A percentile compares a stretch with the other conserved stretches of the same genome.
Conservation (phyloP, 1,140 invertebrate species). For the Samia ricini region DNA sequence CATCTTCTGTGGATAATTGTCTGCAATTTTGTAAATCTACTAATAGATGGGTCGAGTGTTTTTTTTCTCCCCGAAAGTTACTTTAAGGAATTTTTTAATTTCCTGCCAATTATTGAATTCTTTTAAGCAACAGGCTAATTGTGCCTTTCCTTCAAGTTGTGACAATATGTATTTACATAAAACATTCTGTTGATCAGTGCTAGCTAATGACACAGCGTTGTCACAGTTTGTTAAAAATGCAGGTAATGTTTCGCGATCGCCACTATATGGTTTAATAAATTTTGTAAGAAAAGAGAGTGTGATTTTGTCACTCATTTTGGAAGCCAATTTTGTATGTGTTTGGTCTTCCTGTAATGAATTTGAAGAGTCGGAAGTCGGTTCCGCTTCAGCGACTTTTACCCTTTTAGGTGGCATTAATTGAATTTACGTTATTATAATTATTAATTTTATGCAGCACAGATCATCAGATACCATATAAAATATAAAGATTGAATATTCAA, state of each 20-base stretch:
- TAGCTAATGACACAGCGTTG: conserved; percentile 18
- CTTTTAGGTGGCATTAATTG: conserved; percentile 2
- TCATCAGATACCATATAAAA: not conserved
- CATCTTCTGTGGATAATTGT: conserved; percentile 18
- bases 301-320: conserved; percentile 8
- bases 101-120: conserved; percentile 17
- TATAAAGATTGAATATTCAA: too few relatives aligned
- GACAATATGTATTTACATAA: conserved; percentile 27
- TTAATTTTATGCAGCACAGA: not conserved
- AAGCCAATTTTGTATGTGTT: not conserved
- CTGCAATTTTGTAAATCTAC: conserved; percentile 29
- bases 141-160: conserved; percentile 27
- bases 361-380: not conserved
- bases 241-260: conserved; percentile 18
- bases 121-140: conserved; percentile 22
- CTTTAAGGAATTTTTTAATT: conserved; percentile 30
- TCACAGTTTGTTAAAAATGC: conserved; percentile 28
- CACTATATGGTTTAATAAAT: conserved; percentile 23
- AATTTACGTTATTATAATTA: not conserved
- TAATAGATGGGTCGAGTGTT: conserved; percentile 31
- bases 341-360: not conserved
- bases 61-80: conserved; percentile 36
- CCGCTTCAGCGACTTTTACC: not conserved
- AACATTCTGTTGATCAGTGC: conserved; percentile 14
- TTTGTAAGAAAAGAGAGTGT: conserved; percentile 13